Base-by-base conservation (phyloP, 2,113 vertebrate genomes). In the Phocoena sinus region DNA sequence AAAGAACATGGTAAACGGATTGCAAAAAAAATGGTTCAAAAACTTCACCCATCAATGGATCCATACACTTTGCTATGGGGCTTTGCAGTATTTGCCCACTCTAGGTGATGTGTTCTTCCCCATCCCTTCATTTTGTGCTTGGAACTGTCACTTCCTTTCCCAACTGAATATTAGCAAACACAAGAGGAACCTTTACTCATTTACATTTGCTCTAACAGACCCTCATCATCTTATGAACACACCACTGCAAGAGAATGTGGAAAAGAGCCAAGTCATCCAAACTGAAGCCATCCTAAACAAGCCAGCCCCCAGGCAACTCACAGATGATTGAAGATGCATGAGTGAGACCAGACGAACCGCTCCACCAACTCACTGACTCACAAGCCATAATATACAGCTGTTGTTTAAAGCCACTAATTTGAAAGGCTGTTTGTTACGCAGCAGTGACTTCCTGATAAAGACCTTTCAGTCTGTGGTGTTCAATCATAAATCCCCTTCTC, bases 361-460 rank as follows among this genome's bases (percentile, higher is more conserved):
- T 65, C 33, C 62, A 26, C 2, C 33, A 94, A 90, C 25, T 60
- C 80, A 70, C 0, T 87, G 18, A 58, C 15, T 83, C 44, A 87
- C 2, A 56, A 47, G 26, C 12, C 87, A 56, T 26, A 83, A 90
- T 56, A 87, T 5, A 65, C 36, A 3, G 28, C 18, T 83, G 5
- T 44, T 76, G 31, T 36, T 91, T 87, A 83, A 97, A 96, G 65
- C 9, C 9, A 94, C 6, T 76, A 71, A 90, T 73, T 60, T 95
- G 20, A 36, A 84, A 79, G 2, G 20, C 15, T 2, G 1, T 15
- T 70, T 92, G 23, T 53, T 83, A 84, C 13, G 1, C 11, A 56
- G 2, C 65, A 87, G 47, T 74, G 86, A 89, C 0, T 76, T 92
- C 25, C 41, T 87, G 26, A 73, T 23, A 87, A 96, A 87, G 63